A percentile compares a stretch with the other conserved stretches of the same genome.
Evolutionary conservation across 2,888 invertebrate genomes (phyloP).

Genomic region (Willowsia nigromaculata): DNA sequence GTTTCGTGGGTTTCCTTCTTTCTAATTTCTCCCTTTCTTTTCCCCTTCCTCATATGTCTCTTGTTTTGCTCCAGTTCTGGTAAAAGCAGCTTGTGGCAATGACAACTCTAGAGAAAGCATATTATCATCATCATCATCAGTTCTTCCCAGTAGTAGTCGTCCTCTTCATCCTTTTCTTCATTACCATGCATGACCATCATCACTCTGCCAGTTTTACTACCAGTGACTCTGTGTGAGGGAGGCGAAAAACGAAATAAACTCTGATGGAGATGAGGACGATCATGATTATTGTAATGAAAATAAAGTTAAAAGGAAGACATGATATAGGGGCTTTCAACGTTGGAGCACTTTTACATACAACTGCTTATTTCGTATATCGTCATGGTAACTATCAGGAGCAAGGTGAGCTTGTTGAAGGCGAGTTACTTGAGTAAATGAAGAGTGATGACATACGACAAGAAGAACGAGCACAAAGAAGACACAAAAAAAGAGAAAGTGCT

Average conservation of each 20-base stretch:
- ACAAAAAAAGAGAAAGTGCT: not conserved
- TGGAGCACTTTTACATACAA: not conserved
- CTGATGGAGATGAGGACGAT: not conserved
- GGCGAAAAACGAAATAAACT: not conserved
- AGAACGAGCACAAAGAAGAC: not conserved
- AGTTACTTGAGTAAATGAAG: not conserved
- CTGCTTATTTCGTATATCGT: not conserved
- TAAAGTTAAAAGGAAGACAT: conserved; percentile 9
- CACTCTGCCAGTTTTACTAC: not conserved
- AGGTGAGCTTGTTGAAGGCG: not conserved
- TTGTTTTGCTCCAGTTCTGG: not conserved
- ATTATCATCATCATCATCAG: not conserved
- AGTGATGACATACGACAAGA: not conserved
- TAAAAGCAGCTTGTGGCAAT: conserved; percentile 23
- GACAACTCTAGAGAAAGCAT: conserved; percentile 12
- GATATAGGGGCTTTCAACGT: not conserved
- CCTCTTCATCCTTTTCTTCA: not conserved
- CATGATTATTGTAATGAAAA: conserved; percentile 26
- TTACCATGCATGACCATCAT: conserved; percentile 26
- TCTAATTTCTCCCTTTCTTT: not conserved
- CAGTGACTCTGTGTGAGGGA: not conserved
- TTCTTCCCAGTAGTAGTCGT: not conserved
- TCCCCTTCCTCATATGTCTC: not conserved
- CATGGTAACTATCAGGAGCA: not conserved
- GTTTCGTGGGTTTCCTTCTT: not conserved